Evolutionary conservation across 2,113 vertebrate species (phyloP), one percentile per base, ranked within the genome.

Genomic region (Brienomyrus longianalis): DNA sequence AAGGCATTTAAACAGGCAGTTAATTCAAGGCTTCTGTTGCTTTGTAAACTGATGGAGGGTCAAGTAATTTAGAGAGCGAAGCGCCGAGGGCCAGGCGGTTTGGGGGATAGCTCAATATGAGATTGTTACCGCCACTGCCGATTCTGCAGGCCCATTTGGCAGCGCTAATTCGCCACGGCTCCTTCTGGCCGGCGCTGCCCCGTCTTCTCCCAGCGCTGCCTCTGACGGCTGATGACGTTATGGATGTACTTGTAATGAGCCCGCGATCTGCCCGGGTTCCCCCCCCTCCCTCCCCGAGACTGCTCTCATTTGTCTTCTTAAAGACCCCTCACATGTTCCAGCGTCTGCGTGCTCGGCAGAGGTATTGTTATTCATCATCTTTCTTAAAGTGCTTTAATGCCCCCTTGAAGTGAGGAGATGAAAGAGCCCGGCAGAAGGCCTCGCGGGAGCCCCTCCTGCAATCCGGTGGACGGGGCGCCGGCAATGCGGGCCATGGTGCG

Each of bases 371-470:
- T 93, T 96, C 95, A 95, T 50, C 0, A 90, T 83, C 47, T 92
- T 94, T 87, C 94, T 96, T 93, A 96, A 96, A 96, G 95, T 92
- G 66, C 90, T 56, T 91, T 91, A 92, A 96, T 96, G 94, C 93
- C 92, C 74, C 93, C 96, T 96, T 96, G 95, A 96, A 95, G 95
- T 92, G 90, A 90, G 91, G 86, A 92, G 94, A 96, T 96, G 93
- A 96, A 96, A 96, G 93, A 89, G 27, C 84, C 89, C 91, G 90
- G 90, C 51, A 31, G 90, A 85, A 77, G 91, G 92, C 92, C 93
- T 87, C 70, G 90, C 91, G 92, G 92, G 91, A 91, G 93, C 92
- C 93, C 93, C 94, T 93, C 90, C 92, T 94, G 86, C 52, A 89
- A 95, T 95, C 95, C 94, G 93, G 89, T 77, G 3, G 85, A 45